These are phyloP conservation scores for Amitus sp. DNA, from an alignment of 2,888 invertebrate genomes.

Conservation along the genomic window DNA sequence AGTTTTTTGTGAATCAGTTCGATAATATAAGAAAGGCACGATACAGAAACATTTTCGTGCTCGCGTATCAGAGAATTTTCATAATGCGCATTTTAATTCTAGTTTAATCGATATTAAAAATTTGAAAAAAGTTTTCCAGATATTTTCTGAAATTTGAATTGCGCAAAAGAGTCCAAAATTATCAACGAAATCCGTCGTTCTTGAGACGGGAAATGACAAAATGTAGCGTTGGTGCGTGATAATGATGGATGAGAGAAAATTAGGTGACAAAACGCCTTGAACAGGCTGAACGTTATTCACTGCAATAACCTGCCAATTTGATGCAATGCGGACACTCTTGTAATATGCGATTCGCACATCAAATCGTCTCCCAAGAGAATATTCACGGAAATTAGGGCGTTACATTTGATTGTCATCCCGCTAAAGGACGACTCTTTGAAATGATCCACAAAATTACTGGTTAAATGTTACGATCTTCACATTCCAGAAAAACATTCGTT, in stretches of 20 bases:
- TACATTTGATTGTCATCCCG: too few species aligned
- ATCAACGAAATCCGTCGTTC: too few species aligned
- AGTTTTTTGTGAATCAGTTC: not conserved
- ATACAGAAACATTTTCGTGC: not conserved
- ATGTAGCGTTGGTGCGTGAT: not conserved
- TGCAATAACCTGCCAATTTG: slow-evolving; percentile 29
- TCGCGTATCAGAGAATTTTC: too few species aligned
- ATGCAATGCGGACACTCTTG: slow-evolving; percentile 22
- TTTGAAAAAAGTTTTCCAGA: not conserved
- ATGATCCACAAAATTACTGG: too few species aligned
- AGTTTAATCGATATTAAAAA: not conserved
- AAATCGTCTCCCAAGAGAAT: slow-evolving; percentile 13
- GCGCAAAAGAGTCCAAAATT: too few species aligned
- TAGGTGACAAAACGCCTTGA: slow-evolving; percentile 13
- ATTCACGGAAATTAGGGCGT: not conserved
- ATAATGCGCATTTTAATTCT: not conserved
- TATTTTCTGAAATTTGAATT: too few species aligned
- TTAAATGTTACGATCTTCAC: too few species aligned
- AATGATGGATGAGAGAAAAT: not conserved
- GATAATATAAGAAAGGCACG: not conserved
- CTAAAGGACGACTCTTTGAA: too few species aligned
- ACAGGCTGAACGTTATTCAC: slow-evolving; percentile 23
- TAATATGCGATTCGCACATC: slow-evolving; percentile 21
- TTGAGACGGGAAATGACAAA: too few species aligned
- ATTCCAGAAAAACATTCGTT: too few species aligned